Evolutionary conservation across 2,888 invertebrate genomes (phyloP), one percentile per base, ranked within the genome.

Genomic region (Brenthis daphne): DNA sequence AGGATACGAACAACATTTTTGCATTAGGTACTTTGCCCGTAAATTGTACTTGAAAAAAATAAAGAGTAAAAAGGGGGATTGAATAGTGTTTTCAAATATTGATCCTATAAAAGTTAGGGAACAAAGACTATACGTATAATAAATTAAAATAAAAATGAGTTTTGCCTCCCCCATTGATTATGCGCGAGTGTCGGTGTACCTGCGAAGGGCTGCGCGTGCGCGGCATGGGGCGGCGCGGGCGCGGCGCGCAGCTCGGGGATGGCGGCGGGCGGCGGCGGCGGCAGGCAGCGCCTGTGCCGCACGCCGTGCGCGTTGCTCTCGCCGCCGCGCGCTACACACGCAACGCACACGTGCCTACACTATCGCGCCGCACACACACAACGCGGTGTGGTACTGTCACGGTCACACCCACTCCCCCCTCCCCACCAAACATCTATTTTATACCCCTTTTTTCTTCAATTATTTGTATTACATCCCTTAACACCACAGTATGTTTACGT

Each of bases 171-270:
- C 58, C 57, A 16, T n/a, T 13, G 29, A 29, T 37, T 43, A 29
- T 37, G 24, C 55, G 56, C 8, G 57, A 16, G n/a, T 60, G 33
- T 2, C 37, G 2, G 47, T 64, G 74, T 78, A 79, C 78, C 78
- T 79, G 78, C 73, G 73, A 78, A 76, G 72, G 77, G 77, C 68
- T 73, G 68, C 69, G 67, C 66, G 75, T 79, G 47, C 24, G 29
- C 37, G 37, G 37, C 11, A 16, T 1, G 37, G 43, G 37, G 3
- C 20, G 53, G 79, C 47, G 71, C 71, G 83, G 74, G 72, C 72
- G 76, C 75, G 88, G 94, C 94, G 90, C 97, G 95, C 92, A 98
- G 95, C 94, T 97, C 96, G 87, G 97, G 97, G 89, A 98, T 98
- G 90, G 97, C 95, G 88, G 94, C 94, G 88, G 97, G 96, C 90